These are phyloP conservation scores for Todus mexicanus DNA, from an alignment of 2,797 vertebrate genomes.

Conservation along the genomic window DNA sequence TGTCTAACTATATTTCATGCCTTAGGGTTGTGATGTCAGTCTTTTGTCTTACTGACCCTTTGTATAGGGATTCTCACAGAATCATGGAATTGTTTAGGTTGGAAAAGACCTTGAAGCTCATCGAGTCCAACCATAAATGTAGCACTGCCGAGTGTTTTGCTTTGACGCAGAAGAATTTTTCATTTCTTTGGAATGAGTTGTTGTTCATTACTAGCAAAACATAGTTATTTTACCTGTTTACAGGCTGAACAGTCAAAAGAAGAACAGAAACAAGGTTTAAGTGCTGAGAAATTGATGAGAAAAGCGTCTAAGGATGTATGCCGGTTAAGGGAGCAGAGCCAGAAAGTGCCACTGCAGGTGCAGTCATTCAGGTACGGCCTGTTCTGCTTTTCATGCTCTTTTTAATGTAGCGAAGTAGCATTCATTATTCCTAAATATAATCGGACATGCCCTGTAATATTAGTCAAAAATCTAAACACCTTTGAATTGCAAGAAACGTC, in stretches of 20 bases:
- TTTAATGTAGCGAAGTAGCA: not conserved
- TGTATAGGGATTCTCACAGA: not conserved
- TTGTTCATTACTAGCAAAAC: not conserved
- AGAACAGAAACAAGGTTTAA: constrained; percentile 78
- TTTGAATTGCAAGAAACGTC: not conserved
- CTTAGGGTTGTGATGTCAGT: not conserved
- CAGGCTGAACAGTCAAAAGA: constrained; percentile 83
- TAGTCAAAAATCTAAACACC: not conserved
- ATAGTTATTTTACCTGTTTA: not conserved
- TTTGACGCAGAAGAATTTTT: not conserved
- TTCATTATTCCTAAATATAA: not conserved
- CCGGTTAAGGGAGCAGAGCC: constrained; percentile 82
- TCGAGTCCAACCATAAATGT: not conserved
- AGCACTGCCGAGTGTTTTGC: not conserved
- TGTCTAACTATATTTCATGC: accelerated
- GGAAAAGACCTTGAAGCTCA: not conserved
- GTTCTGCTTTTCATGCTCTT: not conserved
- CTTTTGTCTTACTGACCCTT: not conserved
- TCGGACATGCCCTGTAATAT: not conserved
- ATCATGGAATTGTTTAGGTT: not conserved
- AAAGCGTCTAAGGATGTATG: constrained; percentile 83
- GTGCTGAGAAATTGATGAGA: constrained; percentile 81
- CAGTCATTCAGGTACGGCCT: constrained; percentile 82
- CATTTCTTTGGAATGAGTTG: not conserved
- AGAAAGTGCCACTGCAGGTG: constrained; percentile 81